Evolutionary conservation across 2,113 vertebrate species (phyloP).

Genomic region (Perccottus glenii): DNA sequence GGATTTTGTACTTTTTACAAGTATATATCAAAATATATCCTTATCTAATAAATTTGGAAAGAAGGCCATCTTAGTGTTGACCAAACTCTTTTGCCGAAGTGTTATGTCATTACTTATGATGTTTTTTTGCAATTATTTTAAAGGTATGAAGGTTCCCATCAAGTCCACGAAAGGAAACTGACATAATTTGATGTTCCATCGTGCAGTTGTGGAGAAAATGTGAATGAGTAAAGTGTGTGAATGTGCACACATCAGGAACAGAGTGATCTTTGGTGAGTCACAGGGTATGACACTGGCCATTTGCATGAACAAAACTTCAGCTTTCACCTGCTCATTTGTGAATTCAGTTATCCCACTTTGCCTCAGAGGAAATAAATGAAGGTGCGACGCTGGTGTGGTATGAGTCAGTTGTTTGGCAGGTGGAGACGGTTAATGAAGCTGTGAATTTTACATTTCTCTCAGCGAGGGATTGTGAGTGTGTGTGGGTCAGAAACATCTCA

Average conservation of each 20-base stretch:
- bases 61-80: too few species aligned
- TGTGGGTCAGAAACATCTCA: constrained; percentile 42
- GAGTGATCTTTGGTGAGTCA: constrained; percentile 36
- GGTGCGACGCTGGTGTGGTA: constrained; percentile 12
- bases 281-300: background rate
- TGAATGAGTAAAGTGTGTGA: constrained; percentile 17
- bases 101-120: too few species aligned
- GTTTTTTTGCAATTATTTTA: background rate
- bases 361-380: constrained; percentile 31
- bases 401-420: constrained; percentile 52
- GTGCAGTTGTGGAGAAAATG: background rate
- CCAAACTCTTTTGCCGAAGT: too few species aligned
- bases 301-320: constrained; percentile 30
- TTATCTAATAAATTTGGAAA: too few species aligned
- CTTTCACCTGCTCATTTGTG: constrained; percentile 36
- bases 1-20: too few species aligned
- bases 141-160: background rate
- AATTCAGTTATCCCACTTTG: background rate
- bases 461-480: constrained; percentile 21
- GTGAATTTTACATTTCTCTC: constrained; percentile 39
- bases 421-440: constrained; percentile 57
- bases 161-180: background rate
- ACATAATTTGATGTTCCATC: background rate
- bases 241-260: constrained; percentile 3
- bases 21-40: too few species aligned